Conservation (phyloP, 2,888 invertebrate species). For the Drosophila algonquin region DNA sequence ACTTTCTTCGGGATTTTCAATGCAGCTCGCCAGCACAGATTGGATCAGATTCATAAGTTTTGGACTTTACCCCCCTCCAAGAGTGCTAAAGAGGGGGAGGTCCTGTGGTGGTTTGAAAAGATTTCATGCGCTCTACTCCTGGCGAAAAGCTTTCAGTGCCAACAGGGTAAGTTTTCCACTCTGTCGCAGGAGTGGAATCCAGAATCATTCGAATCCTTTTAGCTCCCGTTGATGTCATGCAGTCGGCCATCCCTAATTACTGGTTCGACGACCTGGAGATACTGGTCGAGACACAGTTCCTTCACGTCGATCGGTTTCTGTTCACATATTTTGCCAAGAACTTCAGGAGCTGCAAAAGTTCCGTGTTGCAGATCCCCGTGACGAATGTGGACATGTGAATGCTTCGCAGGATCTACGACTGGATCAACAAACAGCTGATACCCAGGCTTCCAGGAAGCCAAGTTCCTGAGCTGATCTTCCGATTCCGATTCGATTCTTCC, state of each 20-base stretch:
- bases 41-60: neutral
- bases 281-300: conserved; percentile 22
- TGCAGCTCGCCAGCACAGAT: neutral
- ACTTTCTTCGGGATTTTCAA: neutral
- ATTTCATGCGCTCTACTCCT: too few species aligned
- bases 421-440: conserved; percentile 29
- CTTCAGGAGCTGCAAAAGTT: neutral
- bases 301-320: conserved; percentile 33
- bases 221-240: conserved; percentile 8
- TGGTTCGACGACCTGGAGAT: conserved; percentile 39
- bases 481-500: too few species aligned
- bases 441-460: too few species aligned
- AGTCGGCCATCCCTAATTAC: neutral
- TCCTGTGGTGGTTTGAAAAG: too few species aligned
- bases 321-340: conserved; percentile 23
- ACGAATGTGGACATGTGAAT: conserved; percentile 9
- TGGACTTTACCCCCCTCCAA: neutral
- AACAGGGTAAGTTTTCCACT: neutral
- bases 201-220: neutral
- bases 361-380: conserved; percentile 33
- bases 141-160: too few species aligned
- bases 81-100: too few species aligned
- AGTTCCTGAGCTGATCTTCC: neutral
- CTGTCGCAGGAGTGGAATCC: neutral
- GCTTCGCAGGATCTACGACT: conserved; percentile 33